These are phyloP conservation scores for Alviniconcha marisindica DNA, from an alignment of 1,140 invertebrate genomes.

Conservation along the genomic window DNA sequence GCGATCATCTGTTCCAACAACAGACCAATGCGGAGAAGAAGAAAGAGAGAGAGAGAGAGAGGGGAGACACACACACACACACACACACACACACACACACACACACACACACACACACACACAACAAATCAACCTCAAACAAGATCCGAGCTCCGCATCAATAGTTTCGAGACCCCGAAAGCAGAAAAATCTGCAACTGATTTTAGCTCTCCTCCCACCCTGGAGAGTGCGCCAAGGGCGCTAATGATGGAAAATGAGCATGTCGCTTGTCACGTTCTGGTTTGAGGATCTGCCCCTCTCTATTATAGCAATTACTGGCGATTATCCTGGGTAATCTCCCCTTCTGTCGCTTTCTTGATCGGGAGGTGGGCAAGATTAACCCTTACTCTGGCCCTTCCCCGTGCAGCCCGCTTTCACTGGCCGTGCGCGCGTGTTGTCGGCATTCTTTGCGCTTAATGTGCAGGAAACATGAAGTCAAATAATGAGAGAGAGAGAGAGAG, in stretches of 20 bases:
- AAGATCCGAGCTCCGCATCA: too few species aligned
- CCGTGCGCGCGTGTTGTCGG: background rate
- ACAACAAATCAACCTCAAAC: background rate
- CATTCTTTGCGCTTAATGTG: too few species aligned
- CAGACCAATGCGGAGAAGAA: background rate
- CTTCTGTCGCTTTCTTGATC: slow-evolving; percentile 23
- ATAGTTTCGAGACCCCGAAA: background rate
- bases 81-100: too few species aligned
- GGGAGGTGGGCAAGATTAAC: slow-evolving; percentile 4
- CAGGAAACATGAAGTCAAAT: background rate
- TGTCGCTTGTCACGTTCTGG: slow-evolving; percentile 30
- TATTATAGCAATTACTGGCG: slow-evolving; percentile 40
- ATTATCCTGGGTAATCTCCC: slow-evolving; percentile 33
- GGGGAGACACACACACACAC: background rate
- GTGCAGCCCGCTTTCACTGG: background rate
- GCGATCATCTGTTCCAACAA: background rate
- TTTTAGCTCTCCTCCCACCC: background rate
- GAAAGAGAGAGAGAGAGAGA: slow-evolving; percentile 8
- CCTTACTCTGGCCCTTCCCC: background rate
- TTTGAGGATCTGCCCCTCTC: background rate
- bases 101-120: too few species aligned
- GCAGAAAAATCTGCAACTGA: background rate
- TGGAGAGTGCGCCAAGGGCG: slow-evolving; percentile 22
- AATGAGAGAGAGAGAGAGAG: background rate
- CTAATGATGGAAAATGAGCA: slow-evolving; percentile 40